phyloP scores from a whole-genome alignment of 2,797 vertebrate species.

The Serranus cabrilla region DNA sequence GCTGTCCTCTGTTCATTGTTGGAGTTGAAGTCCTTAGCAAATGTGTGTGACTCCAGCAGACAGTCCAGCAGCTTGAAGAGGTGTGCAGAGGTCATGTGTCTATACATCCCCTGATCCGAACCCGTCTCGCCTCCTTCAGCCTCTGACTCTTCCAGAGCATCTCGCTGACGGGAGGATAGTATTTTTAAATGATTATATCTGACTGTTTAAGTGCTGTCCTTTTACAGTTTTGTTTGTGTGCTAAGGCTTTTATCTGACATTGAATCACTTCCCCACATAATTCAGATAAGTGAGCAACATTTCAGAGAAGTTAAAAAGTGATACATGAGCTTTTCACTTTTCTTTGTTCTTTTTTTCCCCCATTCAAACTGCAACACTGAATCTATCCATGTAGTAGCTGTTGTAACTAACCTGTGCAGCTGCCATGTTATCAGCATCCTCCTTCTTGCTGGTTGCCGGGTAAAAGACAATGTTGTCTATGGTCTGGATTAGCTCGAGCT shows the following conservation, averaged over 20 bases:
- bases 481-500: slow-evolving; percentile 97
- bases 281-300: neutral
- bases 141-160: slow-evolving; percentile 88
- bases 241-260: neutral
- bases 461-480: slow-evolving; percentile 99
- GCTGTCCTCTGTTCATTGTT: slow-evolving; percentile 97
- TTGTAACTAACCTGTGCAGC: slow-evolving; percentile 90
- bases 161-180: slow-evolving; percentile 82
- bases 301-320: neutral
- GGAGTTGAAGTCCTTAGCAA: slow-evolving; percentile 98
- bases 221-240: too few species aligned
- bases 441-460: slow-evolving; percentile 96
- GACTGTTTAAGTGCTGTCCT: neutral
- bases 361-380: neutral
- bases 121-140: slow-evolving; percentile 75
- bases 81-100: slow-evolving; percentile 92
- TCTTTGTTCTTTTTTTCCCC: neutral
- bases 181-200: neutral
- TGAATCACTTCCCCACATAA: neutral
- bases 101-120: slow-evolving; percentile 94
- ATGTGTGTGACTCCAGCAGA: slow-evolving; percentile 95
- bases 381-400: too few species aligned
- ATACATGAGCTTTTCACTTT: neutral
- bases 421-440: slow-evolving; percentile 97
- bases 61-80: slow-evolving; percentile 97